Base-by-base conservation (phyloP, 35 echinoderm and acorn worm genomes). In the Amphiura filiformis region DNA sequence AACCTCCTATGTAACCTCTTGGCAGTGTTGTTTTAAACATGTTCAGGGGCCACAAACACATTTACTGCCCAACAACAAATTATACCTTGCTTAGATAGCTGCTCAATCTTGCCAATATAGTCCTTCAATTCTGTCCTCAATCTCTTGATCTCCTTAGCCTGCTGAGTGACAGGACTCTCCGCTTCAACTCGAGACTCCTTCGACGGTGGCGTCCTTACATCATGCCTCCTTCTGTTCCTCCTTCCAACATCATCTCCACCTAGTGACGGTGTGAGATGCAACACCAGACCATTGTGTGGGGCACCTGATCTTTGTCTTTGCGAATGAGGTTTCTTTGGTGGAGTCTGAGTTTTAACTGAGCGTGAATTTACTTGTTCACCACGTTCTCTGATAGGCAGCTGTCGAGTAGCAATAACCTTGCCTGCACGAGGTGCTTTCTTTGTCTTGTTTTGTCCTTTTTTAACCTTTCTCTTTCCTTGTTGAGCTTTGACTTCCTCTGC, bases 101-200 rank as follows among this genome's bases (percentile, higher is more conserved):
- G n/a, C 31, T 95, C 93, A 57, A 95, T 91, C 70, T 83, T 95
- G n/a, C 91, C 38, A 1, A 95, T 82, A 79, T 95, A 95, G 44
- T 80, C 83, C 44, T 86, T 84, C 57, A 95, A 28, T 34, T 95
- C 93, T 35, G 84, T 76, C 52, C 93, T 76, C 39, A 95, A 37
- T 91, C 89, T 82, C 34, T 79, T 91, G 86, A 95, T 95, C 56
- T 95, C 93, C 70, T 49, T 77, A 40, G 89, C 76, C 40, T 95
- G 93, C 37, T 47, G 85, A 37, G 80, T 95, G 70, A 80, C 65
- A 42, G 87, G 87, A 18, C 92, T 94, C 12, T 47, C 39, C 20
- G 32, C 78, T 49, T n/a, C n/a, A n/a, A 83, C 26, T 52, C 44
- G 7, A 20, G 20, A 7, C 47, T 83, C 90, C 56, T 81, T 81